Evolutionary conservation across 2,888 invertebrate species (phyloP).

Genomic region (Andrena bucephala): DNA sequence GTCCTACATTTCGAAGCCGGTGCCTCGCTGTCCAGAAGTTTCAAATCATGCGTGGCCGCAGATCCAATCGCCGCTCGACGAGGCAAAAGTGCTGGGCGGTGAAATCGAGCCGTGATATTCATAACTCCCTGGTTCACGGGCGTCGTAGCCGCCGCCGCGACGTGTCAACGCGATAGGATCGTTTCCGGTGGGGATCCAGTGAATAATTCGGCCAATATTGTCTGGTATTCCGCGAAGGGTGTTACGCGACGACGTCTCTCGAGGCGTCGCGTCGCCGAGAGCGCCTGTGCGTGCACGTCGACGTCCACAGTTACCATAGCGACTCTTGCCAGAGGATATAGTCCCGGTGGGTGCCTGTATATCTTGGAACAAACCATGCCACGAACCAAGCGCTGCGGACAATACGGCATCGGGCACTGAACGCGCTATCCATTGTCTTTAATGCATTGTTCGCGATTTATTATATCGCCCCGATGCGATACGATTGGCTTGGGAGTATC

Average conservation of each 20-base stretch:
- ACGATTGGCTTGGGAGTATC: conserved; percentile 16
- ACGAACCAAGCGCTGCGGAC: conserved; percentile 27
- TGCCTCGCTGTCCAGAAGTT: not conserved
- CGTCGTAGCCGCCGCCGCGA: conserved; percentile 12
- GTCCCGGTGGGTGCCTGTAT: conserved; percentile 17
- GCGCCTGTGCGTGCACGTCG: conserved; percentile 40
- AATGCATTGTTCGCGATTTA: conserved; percentile 39
- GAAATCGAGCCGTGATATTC: conserved; percentile 16
- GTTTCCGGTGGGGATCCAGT: conserved; percentile 39
- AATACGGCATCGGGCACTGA: conserved; percentile 26
- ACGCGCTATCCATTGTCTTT: conserved; percentile 20
- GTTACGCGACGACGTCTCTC: conserved; percentile 50
- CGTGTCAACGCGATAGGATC: conserved; percentile 45
- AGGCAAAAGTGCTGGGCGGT: not conserved
- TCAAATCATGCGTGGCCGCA: not conserved
- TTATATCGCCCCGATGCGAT: conserved; percentile 4
- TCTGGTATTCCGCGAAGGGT: conserved; percentile 58
- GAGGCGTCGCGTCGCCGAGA: conserved; percentile 45
- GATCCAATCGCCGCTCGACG: not conserved
- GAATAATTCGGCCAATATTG: conserved; percentile 68
- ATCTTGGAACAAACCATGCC: conserved; percentile 37
- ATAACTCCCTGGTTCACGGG: not conserved
- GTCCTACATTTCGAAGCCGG: too few species aligned
- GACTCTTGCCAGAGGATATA: conserved; percentile 29
- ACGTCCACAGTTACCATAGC: conserved; percentile 53